Conservation (phyloP, 2,113 vertebrate genomes). For the Pogona vitticeps region DNA sequence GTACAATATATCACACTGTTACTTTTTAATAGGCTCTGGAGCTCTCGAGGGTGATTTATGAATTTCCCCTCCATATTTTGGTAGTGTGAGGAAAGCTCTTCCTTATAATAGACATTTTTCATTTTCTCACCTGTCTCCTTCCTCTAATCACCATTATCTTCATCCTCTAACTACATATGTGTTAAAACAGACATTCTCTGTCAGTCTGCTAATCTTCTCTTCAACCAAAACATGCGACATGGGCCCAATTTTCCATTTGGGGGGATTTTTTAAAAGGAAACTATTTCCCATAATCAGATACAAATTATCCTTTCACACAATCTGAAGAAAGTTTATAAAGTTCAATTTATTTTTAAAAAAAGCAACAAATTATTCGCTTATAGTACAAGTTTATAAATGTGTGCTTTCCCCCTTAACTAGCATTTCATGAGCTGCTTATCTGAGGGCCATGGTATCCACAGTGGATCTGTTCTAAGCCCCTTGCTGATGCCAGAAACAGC, state of each 20-base stretch:
- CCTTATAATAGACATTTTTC: constrained; percentile 31
- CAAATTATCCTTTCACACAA: neutral
- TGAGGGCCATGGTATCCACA: too few relatives aligned
- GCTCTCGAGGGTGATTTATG: constrained; percentile 36
- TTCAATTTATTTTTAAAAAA: too few relatives aligned
- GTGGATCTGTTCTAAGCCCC: too few relatives aligned
- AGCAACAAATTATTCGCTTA: neutral
- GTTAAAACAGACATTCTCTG: neutral
- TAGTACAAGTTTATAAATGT: neutral
- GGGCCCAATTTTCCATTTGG: neutral
- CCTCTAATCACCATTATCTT: neutral
- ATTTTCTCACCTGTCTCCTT: neutral
- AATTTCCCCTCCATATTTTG: constrained; percentile 2
- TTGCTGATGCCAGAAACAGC: too few relatives aligned
- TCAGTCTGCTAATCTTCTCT: neutral
- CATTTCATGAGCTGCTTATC: neutral
- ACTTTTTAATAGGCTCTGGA: constrained; percentile 67
- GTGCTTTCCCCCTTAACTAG: neutral
- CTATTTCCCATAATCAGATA: neutral
- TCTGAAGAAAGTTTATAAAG: too few relatives aligned
- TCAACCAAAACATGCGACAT: neutral
- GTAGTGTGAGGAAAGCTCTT: constrained; percentile 42
- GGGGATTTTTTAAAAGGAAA: neutral
- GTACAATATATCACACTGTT: constrained; percentile 62
- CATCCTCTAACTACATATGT: neutral